Conservation (phyloP, 2,113 vertebrate genomes). For the Protobothrops mucrosquamatus region DNA sequence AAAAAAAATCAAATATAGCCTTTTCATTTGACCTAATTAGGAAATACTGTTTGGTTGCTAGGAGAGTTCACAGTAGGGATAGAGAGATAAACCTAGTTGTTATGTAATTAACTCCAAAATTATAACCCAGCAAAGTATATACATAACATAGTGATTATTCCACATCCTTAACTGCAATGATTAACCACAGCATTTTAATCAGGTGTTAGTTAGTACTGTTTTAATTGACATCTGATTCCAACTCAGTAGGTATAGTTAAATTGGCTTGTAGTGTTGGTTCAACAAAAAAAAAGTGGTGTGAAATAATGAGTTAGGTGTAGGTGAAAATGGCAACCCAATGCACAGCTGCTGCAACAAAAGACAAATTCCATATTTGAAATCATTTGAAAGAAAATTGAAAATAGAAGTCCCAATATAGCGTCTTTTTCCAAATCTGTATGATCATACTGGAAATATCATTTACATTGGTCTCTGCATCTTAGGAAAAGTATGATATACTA, state of each 20-base stretch:
- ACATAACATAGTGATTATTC: constrained; percentile 40
- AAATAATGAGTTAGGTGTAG: not conserved
- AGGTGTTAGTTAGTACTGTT: constrained; percentile 51
- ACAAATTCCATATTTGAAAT: not conserved
- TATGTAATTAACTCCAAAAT: constrained; percentile 63
- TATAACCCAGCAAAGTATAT: constrained; percentile 45
- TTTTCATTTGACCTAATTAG: constrained; percentile 53
- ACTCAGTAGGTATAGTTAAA: constrained; percentile 51
- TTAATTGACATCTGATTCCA: constrained; percentile 50
- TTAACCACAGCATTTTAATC: constrained; percentile 40
- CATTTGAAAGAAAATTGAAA: not conserved
- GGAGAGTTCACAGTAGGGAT: constrained; percentile 48
- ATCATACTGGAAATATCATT: not conserved
- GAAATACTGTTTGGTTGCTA: constrained; percentile 65
- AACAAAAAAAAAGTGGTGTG: constrained; percentile 39
- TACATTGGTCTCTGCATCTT: not conserved
- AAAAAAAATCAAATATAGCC: constrained; percentile 37
- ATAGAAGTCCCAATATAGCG: not conserved
- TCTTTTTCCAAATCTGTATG: not conserved
- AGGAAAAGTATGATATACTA: not conserved
- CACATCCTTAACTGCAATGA: constrained; percentile 37
- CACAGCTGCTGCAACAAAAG: not conserved
- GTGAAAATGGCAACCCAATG: not conserved
- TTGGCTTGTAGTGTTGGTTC: not conserved
- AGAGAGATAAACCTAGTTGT: constrained; percentile 48